A percentile compares a stretch with the other conserved stretches of the same genome.
These are phyloP conservation scores for Lepus timidus DNA, from an alignment of 2,113 vertebrate genomes.

Conservation along the genomic window DNA sequence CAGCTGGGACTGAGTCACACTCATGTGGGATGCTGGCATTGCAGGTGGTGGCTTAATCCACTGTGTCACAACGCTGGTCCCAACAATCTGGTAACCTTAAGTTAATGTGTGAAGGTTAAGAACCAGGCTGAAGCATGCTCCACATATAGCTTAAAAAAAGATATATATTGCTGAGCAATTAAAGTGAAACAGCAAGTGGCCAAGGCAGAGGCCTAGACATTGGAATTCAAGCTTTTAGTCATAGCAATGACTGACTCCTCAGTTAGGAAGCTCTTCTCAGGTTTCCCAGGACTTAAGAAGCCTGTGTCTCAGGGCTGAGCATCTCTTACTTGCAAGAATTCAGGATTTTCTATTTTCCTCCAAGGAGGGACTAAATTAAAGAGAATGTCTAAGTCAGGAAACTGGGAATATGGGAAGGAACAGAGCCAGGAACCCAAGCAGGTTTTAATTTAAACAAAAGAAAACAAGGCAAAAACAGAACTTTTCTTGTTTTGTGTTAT, in stretches of 20 bases:
- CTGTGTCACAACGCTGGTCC: too few species aligned
- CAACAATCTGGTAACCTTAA: neutral
- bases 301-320: neutral
- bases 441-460: neutral
- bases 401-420: neutral
- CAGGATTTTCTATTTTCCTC: neutral
- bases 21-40: too few species aligned
- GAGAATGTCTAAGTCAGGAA: neutral
- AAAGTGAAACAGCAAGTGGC: neutral
- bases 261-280: neutral
- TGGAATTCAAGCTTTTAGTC: neutral
- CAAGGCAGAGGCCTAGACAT: neutral
- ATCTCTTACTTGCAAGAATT: neutral
- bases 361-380: neutral
- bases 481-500: conserved; percentile 13
- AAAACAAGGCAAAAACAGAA: too few species aligned
- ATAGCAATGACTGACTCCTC: neutral
- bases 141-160: neutral
- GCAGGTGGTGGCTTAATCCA: too few species aligned
- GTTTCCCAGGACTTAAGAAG: neutral
- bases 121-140: neutral
- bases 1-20: too few species aligned
- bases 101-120: neutral
- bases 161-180: neutral
- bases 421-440: neutral